Base-by-base conservation (phyloP, 1,140 invertebrate genomes). In the Colletes gigas region DNA sequence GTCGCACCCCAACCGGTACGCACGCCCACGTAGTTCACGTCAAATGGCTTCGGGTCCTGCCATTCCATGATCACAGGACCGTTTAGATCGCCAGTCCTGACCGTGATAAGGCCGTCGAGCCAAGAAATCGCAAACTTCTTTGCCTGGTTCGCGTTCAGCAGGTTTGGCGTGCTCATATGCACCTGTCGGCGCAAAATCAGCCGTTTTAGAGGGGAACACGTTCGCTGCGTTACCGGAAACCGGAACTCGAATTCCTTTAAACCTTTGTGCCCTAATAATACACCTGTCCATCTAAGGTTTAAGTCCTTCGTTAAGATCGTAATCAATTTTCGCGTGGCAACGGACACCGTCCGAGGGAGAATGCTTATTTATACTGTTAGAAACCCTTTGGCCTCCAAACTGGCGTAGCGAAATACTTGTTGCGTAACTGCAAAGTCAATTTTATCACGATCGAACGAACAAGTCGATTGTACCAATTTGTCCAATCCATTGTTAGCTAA, bases 1-100 rank as follows among this genome's bases (percentile, higher is more conserved):
- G 93, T 92, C 8, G 95, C 94, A 44, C 95, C 95, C 93, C 94
- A 96, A 79, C 93, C 94, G 50, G 95, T 95, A 65, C 95, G 93
- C 62, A 95, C 94, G 59, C 95, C 95, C 85, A 95, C 94, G 89
- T 95, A 93, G 72, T 94, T 94, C 54, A 95, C 90, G 9, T 93
- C 93, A 89, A 96, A 94, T 12, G 95, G 95, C 44, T 93, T 91
- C 0, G 94, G 93, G 82, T 95, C 94, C 19, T 91, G 87, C 95
- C 95, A 95, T 84, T 95, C 93, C 93, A 95, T 92, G 60, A 95
- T 85, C 57, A 93, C 88, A 55, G 89, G 89, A 50, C 94, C 94
- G 4, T 90, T 87, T 30, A 84, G 87, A 74, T 91, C 90, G 73
- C 93, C 92, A 12, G 74, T 71, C 68, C 93, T 93, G 66, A 95